Conservation (phyloP, 2,888 invertebrate species). For the Stenodema calcarata region DNA sequence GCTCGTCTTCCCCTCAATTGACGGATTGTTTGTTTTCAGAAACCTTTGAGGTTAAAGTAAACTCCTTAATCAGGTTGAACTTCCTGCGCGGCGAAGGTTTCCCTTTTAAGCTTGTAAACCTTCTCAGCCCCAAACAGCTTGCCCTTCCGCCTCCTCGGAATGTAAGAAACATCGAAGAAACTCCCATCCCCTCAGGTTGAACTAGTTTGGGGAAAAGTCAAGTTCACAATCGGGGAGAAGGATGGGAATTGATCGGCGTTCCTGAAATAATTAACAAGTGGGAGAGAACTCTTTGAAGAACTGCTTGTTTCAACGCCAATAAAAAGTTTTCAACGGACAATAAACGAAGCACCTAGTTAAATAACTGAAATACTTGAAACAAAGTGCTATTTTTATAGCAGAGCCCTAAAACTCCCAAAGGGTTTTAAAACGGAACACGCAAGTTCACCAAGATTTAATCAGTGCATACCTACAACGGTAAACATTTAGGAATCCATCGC, state of each 20-base stretch:
- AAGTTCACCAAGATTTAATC: too few relatives aligned
- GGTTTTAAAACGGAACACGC: not conserved
- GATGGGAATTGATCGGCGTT: not conserved
- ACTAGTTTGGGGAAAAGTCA: not conserved
- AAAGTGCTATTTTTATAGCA: not conserved
- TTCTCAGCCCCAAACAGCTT: not conserved
- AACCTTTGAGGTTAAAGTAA: not conserved
- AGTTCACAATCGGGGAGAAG: not conserved
- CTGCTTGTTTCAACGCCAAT: not conserved
- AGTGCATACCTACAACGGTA: too few relatives aligned
- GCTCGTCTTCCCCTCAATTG: not conserved
- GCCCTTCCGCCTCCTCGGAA: not conserved
- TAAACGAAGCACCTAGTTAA: not conserved
- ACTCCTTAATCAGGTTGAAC: not conserved
- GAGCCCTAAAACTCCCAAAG: too few relatives aligned
- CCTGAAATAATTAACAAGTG: not conserved
- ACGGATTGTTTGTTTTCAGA: not conserved
- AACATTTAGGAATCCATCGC: too few relatives aligned
- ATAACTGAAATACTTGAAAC: not conserved
- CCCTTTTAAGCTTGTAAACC: not conserved
- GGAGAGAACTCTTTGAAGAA: not conserved
- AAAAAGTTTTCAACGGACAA: not conserved
- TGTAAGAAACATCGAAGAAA: not conserved
- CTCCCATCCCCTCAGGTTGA: not conserved
- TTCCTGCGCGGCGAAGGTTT: not conserved